Conservation (phyloP, 1,140 invertebrate species). For the Palaemon carinicauda region DNA sequence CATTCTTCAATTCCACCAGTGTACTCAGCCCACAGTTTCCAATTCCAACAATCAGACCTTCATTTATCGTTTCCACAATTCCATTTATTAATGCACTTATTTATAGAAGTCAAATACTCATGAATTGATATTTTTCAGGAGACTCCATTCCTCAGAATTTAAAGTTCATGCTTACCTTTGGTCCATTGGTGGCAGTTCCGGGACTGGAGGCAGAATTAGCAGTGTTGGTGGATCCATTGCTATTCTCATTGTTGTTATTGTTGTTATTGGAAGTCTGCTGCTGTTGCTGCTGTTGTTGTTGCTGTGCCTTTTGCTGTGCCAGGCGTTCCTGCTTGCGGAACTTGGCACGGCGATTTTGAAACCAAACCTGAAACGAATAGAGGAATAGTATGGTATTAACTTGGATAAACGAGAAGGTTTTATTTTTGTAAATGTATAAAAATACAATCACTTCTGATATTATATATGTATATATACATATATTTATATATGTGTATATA, state of each 20-base stretch:
- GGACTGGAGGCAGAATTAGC: slow-evolving; percentile 40
- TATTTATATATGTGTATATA: too few species aligned
- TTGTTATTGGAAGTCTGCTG: slow-evolving; percentile 37
- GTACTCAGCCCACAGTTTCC: too few species aligned
- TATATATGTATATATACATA: too few species aligned
- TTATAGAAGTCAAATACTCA: neutral
- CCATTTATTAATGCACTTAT: neutral
- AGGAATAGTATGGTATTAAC: neutral
- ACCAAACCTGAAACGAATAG: slow-evolving; percentile 80
- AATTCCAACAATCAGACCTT: too few species aligned
- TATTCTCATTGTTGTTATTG: slow-evolving; percentile 51
- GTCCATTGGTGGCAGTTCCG: slow-evolving; percentile 3
- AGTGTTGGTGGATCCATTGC: slow-evolving; percentile 19
- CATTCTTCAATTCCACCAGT: too few species aligned
- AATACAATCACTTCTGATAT: too few species aligned
- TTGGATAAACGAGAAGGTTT: neutral
- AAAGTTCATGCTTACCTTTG: neutral
- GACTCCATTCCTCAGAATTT: neutral
- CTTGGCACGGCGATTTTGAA: slow-evolving; percentile 90
- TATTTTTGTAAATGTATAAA: too few species aligned
- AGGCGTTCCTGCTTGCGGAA: slow-evolving; percentile 86
- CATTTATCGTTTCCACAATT: too few species aligned
- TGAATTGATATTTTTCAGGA: neutral
- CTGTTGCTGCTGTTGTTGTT: slow-evolving; percentile 67
- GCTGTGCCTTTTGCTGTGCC: slow-evolving; percentile 68